Evolutionary conservation across 2,888 invertebrate species (phyloP), one percentile per base, ranked within the genome.

Genomic region (Himalopsyche anomala): DNA sequence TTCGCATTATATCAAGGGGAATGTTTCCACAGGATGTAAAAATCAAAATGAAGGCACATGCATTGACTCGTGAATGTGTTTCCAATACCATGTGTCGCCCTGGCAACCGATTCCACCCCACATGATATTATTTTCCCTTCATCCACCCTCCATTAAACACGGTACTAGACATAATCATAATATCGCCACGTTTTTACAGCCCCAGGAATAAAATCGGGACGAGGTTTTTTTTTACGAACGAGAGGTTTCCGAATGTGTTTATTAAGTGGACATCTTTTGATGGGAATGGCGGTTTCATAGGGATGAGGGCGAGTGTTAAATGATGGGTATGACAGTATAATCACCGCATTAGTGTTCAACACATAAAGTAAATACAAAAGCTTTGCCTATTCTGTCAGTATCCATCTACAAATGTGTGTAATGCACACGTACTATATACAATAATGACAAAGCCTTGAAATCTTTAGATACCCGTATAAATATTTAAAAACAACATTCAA

Each of bases 31-130:
- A 62, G 62, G 62, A 62, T 19, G 28, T 62, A 62, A 62, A 62
- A 62, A 62, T 62, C 62, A 62, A 62, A 62, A 62, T 62, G 62
- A 62, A 62, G 62, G 62, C 62, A 51, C 51, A 62, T 19, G 62
- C 62, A 62, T 19, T 62, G 62, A 15, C 19, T 28, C 62, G 62
- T 62, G 19, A 62, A 62, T 19, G 62, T 62, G 62, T 62, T 62
- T 62, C 8, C 62, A 62, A 62, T 62, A 62, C 19, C 51, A 62
- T 62, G 62, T 62, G 62, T 62, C 62, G 19, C 62, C 62, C 28
- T 28, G 62, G 62, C 62, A 62, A 62, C 62, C 62, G 19, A 62
- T 62, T 62, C 51, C 62, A 62, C 62, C 62, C 62, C 19, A 19
- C 62, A 62, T n/a, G 62, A 19, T 62, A 62, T 62, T 62, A 62